A percentile compares a stretch with the other conserved stretches of the same genome.
Conservation (phyloP, 2,797 vertebrate genomes). For the Phalanger gymnotis region DNA sequence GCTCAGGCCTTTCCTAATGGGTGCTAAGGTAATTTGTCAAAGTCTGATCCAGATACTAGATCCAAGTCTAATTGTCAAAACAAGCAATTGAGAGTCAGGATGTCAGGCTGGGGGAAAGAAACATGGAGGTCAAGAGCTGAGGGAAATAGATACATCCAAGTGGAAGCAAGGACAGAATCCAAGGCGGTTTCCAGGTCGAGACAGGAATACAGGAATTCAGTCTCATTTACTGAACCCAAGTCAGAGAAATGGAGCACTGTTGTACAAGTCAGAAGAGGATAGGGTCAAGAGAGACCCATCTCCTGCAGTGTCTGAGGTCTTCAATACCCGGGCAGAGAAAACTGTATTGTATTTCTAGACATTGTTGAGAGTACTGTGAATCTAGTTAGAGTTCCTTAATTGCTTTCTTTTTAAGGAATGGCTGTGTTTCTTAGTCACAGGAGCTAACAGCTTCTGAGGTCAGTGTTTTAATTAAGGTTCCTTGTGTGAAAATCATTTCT, state of each 20-base stretch:
- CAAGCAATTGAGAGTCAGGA: neutral
- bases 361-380: neutral
- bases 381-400: neutral
- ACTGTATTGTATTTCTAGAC: neutral
- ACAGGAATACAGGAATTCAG: neutral
- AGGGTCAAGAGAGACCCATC: neutral
- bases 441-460: neutral
- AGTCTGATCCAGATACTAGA: neutral
- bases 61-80: neutral
- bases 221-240: neutral
- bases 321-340: neutral
- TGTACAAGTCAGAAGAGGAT: neutral
- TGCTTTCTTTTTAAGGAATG: neutral
- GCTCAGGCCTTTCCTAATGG: neutral
- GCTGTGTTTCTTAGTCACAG: neutral
- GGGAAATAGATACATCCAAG: neutral
- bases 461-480: neutral
- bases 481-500: neutral
- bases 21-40: neutral
- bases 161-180: neutral
- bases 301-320: neutral
- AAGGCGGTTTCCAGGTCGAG: neutral
- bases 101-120: neutral
- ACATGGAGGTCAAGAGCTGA: neutral
- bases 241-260: neutral